Base-by-base conservation (phyloP, 2,797 vertebrate genomes). In the Salmo trutta region DNA sequence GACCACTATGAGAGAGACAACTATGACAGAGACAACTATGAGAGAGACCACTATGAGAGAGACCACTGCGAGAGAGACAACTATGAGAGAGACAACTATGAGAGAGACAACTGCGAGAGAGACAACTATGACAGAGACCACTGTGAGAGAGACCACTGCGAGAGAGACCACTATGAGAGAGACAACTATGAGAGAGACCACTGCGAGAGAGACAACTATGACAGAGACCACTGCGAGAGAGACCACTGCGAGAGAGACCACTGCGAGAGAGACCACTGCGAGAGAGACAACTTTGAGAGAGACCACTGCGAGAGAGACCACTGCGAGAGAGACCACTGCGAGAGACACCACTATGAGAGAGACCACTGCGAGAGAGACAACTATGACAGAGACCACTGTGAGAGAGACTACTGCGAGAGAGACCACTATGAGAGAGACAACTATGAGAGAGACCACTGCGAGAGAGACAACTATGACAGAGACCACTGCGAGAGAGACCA, bases 41-140 rank as follows among this genome's bases (percentile, higher is more conserved):
- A 87, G 82, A 85, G 85, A 90, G 87, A 86, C 91, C 85, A 33
- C 33, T 33, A 47, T 0, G 81, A 87, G 82, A 85, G 85, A 90
- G 87, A 86, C 91, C 84, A 33, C 33, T 33, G 6, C 1, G 81
- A 87, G 82, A 85, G 85, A 90, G 87, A 86, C 91, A 84, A 31
- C 29, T 29, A 41, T 0, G 81, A 87, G 82, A 85, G 85, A 90
- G 86, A 86, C 91, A 84, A 29, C 29, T 29, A 41, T 0, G 81
- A 87, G 82, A 85, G 85, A 90, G 86, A 85, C 91, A 84, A n/a
- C n/a, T n/a, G n/a, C n/a, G n/a, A n/a, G n/a, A n/a, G n/a, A n/a
- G n/a, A n/a, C n/a, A n/a, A n/a, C n/a, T n/a, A n/a, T n/a, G n/a
- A n/a, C n/a, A n/a, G n/a, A n/a, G n/a, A n/a, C n/a, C n/a, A 29